Percentiles rank a stretch among this genome's conserved stretches.
These are phyloP conservation scores for Plagiodera versicolora DNA, from an alignment of 2,888 invertebrate species.

Conservation along the genomic window DNA sequence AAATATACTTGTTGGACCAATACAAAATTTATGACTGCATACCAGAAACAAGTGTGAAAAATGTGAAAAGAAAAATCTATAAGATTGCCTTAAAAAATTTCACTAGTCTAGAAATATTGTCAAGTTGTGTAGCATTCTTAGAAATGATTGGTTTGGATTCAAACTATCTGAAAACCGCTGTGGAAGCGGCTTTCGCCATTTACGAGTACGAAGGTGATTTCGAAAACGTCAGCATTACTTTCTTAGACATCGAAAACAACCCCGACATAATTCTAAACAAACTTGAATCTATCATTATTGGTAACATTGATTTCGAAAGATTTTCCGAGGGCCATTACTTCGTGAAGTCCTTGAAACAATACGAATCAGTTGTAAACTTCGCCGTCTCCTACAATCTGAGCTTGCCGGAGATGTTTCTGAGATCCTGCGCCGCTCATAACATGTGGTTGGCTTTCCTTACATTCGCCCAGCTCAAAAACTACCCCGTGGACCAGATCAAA, in stretches of 20 bases:
- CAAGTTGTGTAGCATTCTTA: conserved; percentile 71
- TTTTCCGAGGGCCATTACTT: conserved; percentile 35
- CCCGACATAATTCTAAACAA: conserved; percentile 37
- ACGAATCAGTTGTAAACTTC: conserved; percentile 65
- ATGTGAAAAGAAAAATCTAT: conserved; percentile 64
- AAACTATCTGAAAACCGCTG: conserved; percentile 65
- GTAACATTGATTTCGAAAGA: conserved; percentile 44
- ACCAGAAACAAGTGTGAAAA: conserved; percentile 55
- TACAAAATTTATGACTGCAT: conserved; percentile 63
- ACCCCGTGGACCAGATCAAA: conserved; percentile 65
- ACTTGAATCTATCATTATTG: conserved; percentile 56
- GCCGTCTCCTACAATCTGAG: conserved; percentile 61
- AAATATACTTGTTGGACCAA: conserved; percentile 65
- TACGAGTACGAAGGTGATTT: conserved; percentile 27
- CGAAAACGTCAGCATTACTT: conserved; percentile 29
- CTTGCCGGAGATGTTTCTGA: conserved; percentile 63
- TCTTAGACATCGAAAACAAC: conserved; percentile 33
- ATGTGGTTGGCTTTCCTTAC: conserved; percentile 73
- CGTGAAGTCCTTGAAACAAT: conserved; percentile 57
- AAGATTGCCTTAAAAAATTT: conserved; percentile 68
- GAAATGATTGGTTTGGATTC: conserved; percentile 74
- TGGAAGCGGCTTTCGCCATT: conserved; percentile 61
- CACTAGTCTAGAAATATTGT: conserved; percentile 62
- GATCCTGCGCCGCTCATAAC: conserved; percentile 62
- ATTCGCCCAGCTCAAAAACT: conserved; percentile 69